Percentiles rank a stretch among this genome's conserved stretches.
Conservation (phyloP, 2,797 vertebrate genomes). For the Podarcis siculus region DNA sequence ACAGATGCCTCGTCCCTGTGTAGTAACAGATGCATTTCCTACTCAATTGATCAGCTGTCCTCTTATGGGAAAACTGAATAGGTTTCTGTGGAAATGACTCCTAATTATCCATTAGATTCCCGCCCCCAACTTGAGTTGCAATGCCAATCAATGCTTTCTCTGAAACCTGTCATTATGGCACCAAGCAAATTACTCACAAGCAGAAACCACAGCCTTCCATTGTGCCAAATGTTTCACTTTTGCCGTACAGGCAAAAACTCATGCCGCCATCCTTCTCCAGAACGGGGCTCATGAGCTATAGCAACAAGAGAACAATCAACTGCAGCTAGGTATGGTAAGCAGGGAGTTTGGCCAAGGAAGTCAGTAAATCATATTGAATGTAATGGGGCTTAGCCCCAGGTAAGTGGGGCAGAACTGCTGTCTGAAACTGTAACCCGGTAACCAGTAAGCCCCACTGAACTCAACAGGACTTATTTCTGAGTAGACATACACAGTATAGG, state of each 20-base stretch:
- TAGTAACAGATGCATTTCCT: background rate
- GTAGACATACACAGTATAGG: background rate
- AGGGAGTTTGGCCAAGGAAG: background rate
- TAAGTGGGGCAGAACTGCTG: too few species aligned
- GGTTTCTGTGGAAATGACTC: background rate
- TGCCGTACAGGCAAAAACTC: background rate
- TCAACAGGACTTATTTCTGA: background rate
- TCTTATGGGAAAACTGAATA: background rate
- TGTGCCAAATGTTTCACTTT: background rate
- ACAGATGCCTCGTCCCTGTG: background rate
- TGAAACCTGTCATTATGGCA: background rate
- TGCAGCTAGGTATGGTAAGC: background rate
- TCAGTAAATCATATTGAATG: too few species aligned
- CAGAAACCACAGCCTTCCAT: background rate
- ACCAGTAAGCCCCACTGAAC: background rate
- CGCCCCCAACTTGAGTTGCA: background rate
- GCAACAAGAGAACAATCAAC: background rate
- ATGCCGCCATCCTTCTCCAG: background rate
- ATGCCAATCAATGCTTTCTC: background rate
- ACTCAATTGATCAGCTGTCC: background rate
- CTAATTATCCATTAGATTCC: background rate
- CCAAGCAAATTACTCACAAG: background rate
- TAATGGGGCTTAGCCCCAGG: too few species aligned
- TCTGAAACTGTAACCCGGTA: background rate
- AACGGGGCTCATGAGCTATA: too few species aligned